Conservation (phyloP, 2,113 vertebrate species). For the Natator depressus region DNA sequence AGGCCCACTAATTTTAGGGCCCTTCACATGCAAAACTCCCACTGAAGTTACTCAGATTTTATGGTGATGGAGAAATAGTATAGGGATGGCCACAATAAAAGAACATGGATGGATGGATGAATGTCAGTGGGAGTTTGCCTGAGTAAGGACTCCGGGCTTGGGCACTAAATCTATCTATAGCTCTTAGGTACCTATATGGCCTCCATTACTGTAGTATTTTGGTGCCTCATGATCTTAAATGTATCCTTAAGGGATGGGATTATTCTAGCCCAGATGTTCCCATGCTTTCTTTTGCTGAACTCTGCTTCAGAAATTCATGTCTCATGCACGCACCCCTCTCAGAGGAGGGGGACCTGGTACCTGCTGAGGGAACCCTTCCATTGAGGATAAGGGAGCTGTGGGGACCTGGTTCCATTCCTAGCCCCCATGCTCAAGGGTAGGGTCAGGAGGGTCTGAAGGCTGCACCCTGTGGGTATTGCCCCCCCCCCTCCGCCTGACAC, state of each 20-base stretch:
- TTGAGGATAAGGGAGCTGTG: neutral
- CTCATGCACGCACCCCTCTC: neutral
- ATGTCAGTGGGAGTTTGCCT: neutral
- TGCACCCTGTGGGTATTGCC: neutral
- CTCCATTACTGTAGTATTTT: neutral
- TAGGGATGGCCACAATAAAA: neutral
- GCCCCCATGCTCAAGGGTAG: neutral
- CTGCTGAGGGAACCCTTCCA: neutral
- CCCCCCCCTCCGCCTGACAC: no score
- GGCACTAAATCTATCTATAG: neutral
- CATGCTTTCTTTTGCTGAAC: neutral
- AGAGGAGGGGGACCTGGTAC: neutral
- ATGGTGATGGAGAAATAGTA: neutral
- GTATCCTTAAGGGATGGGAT: neutral
- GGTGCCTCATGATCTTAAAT: neutral
- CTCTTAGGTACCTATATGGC: neutral
- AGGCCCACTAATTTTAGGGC: neutral
- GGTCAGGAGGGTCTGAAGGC: neutral
- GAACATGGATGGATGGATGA: neutral
- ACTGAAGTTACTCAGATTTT: neutral
- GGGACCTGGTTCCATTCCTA: neutral
- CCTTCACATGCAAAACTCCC: neutral
- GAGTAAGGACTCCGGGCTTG: accelerated
- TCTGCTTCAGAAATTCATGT: neutral
- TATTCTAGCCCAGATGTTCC: neutral